phyloP scores from a whole-genome alignment of 2,113 vertebrate species.

The Channa maculata region DNA sequence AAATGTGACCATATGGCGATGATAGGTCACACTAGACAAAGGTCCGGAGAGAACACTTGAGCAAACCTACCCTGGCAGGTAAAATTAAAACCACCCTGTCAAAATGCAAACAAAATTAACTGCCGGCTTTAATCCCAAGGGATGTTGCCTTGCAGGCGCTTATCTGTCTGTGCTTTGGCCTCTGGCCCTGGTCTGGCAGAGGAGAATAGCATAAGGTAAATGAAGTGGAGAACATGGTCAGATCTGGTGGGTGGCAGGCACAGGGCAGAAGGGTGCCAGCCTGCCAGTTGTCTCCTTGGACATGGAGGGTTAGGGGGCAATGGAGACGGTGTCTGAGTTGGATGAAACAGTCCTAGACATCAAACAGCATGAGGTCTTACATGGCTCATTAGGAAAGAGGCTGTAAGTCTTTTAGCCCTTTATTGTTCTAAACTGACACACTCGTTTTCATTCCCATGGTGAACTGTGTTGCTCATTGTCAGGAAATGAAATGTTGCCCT shows the following conservation, averaged over 20 bases:
- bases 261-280: slow-evolving; percentile 60
- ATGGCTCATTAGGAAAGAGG: slow-evolving; percentile 69
- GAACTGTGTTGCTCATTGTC: slow-evolving; percentile 17
- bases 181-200: slow-evolving; percentile 52
- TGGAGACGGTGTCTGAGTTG: slow-evolving; percentile 47
- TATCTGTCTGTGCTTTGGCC: slow-evolving; percentile 56
- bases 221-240: slow-evolving; percentile 73
- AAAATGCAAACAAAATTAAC: slow-evolving; percentile 69
- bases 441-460: slow-evolving; percentile 40
- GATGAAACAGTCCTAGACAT: slow-evolving; percentile 65
- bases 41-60: slow-evolving; percentile 61
- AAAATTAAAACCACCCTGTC: slow-evolving; percentile 75
- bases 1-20: slow-evolving; percentile 65
- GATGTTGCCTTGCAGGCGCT: slow-evolving; percentile 55
- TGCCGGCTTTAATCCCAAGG: slow-evolving; percentile 61
- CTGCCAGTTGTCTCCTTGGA: slow-evolving; percentile 59
- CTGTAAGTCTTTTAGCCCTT: slow-evolving; percentile 35
- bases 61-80: slow-evolving; percentile 65
- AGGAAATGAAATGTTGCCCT: slow-evolving; percentile 13
- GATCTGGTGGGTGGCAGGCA: slow-evolving; percentile 58
- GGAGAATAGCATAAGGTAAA: slow-evolving; percentile 66
- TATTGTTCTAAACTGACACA: slow-evolving; percentile 49
- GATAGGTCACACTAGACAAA: slow-evolving; percentile 66
- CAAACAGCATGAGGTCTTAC: slow-evolving; percentile 56
- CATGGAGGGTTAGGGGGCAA: slow-evolving; percentile 60